phyloP scores from a whole-genome alignment of 2,888 invertebrate species.

The Limnephilus rhombicus region DNA sequence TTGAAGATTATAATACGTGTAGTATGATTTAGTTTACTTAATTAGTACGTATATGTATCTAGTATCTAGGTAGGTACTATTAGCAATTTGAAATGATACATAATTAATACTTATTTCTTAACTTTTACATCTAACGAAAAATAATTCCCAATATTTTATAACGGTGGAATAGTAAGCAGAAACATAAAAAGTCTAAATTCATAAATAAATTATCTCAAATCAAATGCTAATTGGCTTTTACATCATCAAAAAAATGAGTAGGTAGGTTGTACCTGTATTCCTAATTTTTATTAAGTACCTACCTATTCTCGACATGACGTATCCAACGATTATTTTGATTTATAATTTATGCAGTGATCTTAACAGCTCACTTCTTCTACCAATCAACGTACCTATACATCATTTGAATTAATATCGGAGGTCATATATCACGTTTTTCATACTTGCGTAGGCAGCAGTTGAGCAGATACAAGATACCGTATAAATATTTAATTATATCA shows the following conservation, averaged over 20 bases:
- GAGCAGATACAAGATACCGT: neutral
- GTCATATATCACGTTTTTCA: constrained; percentile 1
- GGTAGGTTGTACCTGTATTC: neutral
- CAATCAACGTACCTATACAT: neutral
- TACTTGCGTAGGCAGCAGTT: constrained; percentile 1
- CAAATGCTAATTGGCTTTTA: neutral
- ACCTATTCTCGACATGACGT: neutral
- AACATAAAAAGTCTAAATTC: neutral
- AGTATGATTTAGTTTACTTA: too few relatives aligned
- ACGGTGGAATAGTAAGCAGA: neutral
- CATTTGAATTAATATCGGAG: neutral
- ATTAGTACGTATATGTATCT: too few relatives aligned
- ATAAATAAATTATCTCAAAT: neutral
- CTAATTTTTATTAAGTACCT: neutral
- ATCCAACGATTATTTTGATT: neutral
- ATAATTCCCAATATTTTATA: neutral
- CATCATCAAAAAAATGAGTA: neutral
- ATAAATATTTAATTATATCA: neutral
- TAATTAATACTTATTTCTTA: neutral
- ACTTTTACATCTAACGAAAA: neutral
- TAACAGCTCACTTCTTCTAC: neutral
- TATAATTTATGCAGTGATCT: neutral
- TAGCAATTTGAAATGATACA: neutral
- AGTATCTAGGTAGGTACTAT: neutral
- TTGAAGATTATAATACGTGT: too few relatives aligned